These are phyloP conservation scores for Lepidostoma basale DNA, from an alignment of 1,140 invertebrate species.

Conservation along the genomic window DNA sequence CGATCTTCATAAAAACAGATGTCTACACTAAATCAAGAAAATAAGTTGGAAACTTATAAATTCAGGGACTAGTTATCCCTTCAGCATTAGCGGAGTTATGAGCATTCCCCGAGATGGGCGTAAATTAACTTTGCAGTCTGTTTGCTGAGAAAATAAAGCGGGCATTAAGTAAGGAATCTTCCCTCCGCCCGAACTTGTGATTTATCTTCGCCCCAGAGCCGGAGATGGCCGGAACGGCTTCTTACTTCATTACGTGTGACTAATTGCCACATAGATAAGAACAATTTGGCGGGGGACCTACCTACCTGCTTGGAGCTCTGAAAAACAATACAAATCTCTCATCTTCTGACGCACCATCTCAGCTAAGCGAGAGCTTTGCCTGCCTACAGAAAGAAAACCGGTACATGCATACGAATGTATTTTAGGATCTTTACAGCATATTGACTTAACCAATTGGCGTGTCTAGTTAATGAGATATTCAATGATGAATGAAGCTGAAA, in stretches of 20 bases:
- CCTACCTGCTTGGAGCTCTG: neutral
- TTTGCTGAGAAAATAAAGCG: slow-evolving; percentile 37
- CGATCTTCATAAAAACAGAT: neutral
- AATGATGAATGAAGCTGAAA: neutral
- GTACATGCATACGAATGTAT: too few relatives aligned
- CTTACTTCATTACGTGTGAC: slow-evolving; percentile 42
- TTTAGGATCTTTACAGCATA: too few relatives aligned
- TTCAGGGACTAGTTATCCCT: slow-evolving; percentile 10
- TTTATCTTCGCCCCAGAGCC: slow-evolving; percentile 24
- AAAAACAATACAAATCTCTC: slow-evolving; percentile 38
- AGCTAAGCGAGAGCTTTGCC: neutral
- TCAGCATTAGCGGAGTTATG: slow-evolving; percentile 24
- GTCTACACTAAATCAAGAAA: neutral
- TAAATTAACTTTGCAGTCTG: slow-evolving; percentile 40
- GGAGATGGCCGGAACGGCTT: slow-evolving; percentile 4
- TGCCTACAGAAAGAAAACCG: too few relatives aligned
- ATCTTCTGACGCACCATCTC: slow-evolving; percentile 27
- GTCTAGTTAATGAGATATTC: neutral
- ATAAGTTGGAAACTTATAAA: slow-evolving; percentile 8
- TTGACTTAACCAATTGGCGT: neutral
- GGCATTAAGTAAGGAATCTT: slow-evolving; percentile 33
- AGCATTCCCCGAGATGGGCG: slow-evolving; percentile 32
- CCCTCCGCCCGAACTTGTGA: slow-evolving; percentile 34
- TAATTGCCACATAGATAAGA: slow-evolving; percentile 42
- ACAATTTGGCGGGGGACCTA: neutral